Evolutionary conservation across 2,113 vertebrate genomes (phyloP), one percentile per base, ranked within the genome.

Genomic region (Bubalus kerabau): DNA sequence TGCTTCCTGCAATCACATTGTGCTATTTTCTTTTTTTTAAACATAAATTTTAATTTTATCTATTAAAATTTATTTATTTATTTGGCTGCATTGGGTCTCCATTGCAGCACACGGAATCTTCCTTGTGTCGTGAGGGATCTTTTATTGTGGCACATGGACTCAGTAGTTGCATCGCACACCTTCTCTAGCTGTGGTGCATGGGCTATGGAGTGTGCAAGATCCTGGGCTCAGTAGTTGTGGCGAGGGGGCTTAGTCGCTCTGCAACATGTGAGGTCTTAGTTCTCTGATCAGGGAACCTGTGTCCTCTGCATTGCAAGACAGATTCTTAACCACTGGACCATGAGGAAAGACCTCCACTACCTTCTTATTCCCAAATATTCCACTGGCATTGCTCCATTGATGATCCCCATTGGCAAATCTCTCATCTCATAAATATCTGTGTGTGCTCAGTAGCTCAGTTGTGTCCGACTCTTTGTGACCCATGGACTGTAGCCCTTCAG

Each of bases 351-450:
- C 71, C 71, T 92, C 71, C 46, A 14, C 57, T 87, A 82, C 32
- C 17, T 32, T 83, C 60, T 32, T 57, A 91, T 86, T 91, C 60
- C 80, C 90, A 88, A 96, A 95, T 82, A 97, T 57, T 83, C 32
- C 24, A 86, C 28, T 93, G 76, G 36, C 57, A 88, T 57, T 57
- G 62, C 87, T 26, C 46, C 83, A 88, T 11, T 56, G 52, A 54
- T 52, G 23, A 71, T 36, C 19, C 43, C 26, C 76, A 60, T 16
- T 84, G 83, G 62, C 67, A 90, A 95, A 83, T 88, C 19, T 74
- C 52, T 36, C 64, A 89, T 80, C 76, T 80, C 50, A 80, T 80
- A 89, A 88, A 85, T 85, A 60, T 15, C 21, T 71, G n/a, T 36
- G 64, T 71, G 64, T 71, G 64, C n/a, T 36, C n/a, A 71, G 17